These are phyloP conservation scores for Platalea minor DNA, from an alignment of 2,797 vertebrate species.

Conservation along the genomic window DNA sequence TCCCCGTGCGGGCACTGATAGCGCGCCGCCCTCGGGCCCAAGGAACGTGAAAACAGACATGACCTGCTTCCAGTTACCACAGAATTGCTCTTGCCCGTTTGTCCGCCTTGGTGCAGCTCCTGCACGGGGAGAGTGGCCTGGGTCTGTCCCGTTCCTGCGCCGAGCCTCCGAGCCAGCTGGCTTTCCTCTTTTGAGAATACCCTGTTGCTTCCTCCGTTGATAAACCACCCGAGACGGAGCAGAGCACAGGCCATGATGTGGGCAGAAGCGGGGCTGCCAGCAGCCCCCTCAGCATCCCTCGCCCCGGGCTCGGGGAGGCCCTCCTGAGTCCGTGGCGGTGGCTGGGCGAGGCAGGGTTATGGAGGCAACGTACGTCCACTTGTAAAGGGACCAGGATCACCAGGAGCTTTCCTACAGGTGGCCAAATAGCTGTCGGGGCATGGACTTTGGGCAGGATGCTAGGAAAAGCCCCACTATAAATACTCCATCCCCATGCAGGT, in stretches of 20 bases:
- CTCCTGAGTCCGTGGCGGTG: fast-evolving
- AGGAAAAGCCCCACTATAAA: not conserved
- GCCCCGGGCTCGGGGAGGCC: not conserved
- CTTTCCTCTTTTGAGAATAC: not conserved
- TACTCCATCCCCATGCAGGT: fast-evolving
- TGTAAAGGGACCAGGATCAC: too few relatives aligned
- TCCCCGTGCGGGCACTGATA: not conserved
- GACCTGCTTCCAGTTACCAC: not conserved
- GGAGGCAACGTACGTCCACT: fast-evolving
- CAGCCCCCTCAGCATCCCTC: not conserved
- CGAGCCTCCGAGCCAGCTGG: not conserved
- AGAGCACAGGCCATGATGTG: fast-evolving
- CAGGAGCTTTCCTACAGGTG: not conserved
- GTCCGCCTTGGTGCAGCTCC: not conserved
- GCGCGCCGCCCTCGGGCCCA: too few relatives aligned
- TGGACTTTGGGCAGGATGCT: not conserved
- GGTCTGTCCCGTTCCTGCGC: too few relatives aligned
- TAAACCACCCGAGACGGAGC: not conserved
- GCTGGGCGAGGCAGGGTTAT: fast-evolving
- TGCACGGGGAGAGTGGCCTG: not conserved
- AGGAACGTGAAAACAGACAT: too few relatives aligned
- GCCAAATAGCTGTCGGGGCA: not conserved
- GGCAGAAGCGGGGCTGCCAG: not conserved
- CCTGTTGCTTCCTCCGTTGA: fast-evolving
- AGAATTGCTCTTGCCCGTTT: not conserved